These are phyloP conservation scores for Ellobium chinense DNA, from an alignment of 2,888 invertebrate genomes.

Conservation along the genomic window DNA sequence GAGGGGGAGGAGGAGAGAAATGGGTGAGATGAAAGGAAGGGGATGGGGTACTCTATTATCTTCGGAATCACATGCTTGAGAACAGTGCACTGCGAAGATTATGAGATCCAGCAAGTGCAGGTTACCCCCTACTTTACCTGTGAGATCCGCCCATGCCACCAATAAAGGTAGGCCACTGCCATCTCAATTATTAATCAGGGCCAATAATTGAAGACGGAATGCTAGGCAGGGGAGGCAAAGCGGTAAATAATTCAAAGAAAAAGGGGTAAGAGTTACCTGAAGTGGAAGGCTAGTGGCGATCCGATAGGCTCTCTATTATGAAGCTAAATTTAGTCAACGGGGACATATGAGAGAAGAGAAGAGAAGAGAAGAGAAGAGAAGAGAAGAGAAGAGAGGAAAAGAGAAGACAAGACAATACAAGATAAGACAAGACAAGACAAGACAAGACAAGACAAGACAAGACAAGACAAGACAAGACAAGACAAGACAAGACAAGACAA, in stretches of 20 bases:
- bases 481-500: conserved; percentile 25
- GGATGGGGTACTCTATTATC: too few relatives aligned
- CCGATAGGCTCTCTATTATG: too few relatives aligned
- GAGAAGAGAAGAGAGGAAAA: neutral
- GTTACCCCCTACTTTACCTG: too few relatives aligned
- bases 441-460: conserved; percentile 7
- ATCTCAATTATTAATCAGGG: neutral
- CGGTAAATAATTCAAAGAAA: neutral
- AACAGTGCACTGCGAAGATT: too few relatives aligned
- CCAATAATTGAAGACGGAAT: neutral
- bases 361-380: neutral
- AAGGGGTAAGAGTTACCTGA: neutral
- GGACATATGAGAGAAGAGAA: neutral
- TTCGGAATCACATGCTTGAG: too few relatives aligned
- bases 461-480: conserved; percentile 5
- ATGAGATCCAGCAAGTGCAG: too few relatives aligned
- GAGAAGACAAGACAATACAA: neutral
- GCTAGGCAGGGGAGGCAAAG: neutral
- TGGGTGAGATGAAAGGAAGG: too few relatives aligned
- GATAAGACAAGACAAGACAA: conserved; percentile 2
- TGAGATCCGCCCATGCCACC: too few relatives aligned
- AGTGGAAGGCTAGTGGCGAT: too few relatives aligned
- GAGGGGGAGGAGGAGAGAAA: too few relatives aligned
- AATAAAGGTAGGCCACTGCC: neutral
- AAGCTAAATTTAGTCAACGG: too few relatives aligned